phyloP scores from a whole-genome alignment of 1,140 invertebrate genomes.

The Tribolium madens region DNA sequence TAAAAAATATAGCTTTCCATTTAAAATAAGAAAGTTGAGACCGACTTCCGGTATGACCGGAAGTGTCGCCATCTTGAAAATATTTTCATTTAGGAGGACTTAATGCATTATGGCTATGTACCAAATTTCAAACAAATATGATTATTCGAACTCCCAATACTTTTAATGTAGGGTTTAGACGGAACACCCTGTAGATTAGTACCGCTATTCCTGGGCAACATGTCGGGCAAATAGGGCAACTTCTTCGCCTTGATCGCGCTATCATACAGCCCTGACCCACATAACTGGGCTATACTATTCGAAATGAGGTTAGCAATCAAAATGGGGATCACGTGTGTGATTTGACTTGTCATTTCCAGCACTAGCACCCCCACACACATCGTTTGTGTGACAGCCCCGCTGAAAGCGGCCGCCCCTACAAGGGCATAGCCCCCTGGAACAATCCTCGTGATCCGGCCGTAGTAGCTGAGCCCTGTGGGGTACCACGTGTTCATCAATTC shows the following conservation, averaged over 20 bases:
- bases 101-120: no score
- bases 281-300: slow-evolving; percentile 69
- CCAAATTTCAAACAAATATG: no score
- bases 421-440: slow-evolving; percentile 93
- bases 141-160: no score
- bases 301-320: slow-evolving; percentile 97
- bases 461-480: slow-evolving; percentile 83
- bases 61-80: no score
- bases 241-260: slow-evolving; percentile 97
- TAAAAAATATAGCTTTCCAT: no score
- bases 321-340: slow-evolving; percentile 95
- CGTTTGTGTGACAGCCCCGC: slow-evolving; percentile 96
- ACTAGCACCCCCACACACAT: slow-evolving; percentile 98
- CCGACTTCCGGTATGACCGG: no score
- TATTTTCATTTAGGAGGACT: no score
- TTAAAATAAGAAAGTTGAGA: no score
- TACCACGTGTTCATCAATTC: slow-evolving; percentile 94
- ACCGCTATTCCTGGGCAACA: slow-evolving; percentile 85
- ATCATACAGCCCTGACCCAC: slow-evolving; percentile 98
- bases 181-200: no score
- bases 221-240: slow-evolving; percentile 94
- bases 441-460: slow-evolving; percentile 84
- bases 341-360: slow-evolving; percentile 92
- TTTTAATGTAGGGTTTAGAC: no score
- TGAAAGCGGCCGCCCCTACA: slow-evolving; percentile 94